Evolutionary conservation across 2,888 invertebrate species (phyloP).

Genomic region (Melanophora roralis): DNA sequence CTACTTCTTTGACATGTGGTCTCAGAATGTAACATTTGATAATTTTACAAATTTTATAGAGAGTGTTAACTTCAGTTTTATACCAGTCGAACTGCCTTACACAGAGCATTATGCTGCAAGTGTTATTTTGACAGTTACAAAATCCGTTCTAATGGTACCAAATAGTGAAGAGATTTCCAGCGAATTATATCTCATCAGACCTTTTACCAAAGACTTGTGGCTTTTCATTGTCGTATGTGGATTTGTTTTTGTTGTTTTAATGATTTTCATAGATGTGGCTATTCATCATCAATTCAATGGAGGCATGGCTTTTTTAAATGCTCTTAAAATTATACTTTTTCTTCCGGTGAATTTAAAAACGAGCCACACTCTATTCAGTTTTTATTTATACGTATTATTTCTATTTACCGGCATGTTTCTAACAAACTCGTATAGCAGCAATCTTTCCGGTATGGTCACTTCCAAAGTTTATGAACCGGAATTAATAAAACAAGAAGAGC

Average conservation of each 20-base stretch:
- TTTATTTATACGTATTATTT: slow-evolving; percentile 56
- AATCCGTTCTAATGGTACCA: neutral
- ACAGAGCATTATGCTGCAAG: neutral
- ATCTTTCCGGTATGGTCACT: slow-evolving; percentile 64
- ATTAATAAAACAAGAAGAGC: slow-evolving; percentile 63
- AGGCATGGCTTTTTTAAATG: neutral
- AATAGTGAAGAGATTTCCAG: slow-evolving; percentile 1
- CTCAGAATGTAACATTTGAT: neutral
- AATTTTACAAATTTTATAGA: neutral
- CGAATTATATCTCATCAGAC: neutral
- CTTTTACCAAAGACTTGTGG: slow-evolving; percentile 2
- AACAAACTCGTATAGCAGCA: slow-evolving; percentile 66
- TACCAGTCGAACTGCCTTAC: neutral
- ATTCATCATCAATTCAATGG: neutral
- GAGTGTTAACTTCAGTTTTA: neutral
- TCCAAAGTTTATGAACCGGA: slow-evolving; percentile 66
- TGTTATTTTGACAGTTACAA: neutral
- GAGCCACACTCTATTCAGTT: slow-evolving; percentile 35
- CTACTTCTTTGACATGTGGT: slow-evolving; percentile 1
- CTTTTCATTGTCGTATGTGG: neutral
- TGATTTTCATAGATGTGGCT: neutral
- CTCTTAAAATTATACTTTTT: neutral
- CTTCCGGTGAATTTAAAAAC: slow-evolving; percentile 24
- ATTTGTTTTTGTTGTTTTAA: neutral
- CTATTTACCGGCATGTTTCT: slow-evolving; percentile 63